Evolutionary conservation across 1,140 invertebrate genomes (phyloP).

Genomic region (Apolygus lucorum): DNA sequence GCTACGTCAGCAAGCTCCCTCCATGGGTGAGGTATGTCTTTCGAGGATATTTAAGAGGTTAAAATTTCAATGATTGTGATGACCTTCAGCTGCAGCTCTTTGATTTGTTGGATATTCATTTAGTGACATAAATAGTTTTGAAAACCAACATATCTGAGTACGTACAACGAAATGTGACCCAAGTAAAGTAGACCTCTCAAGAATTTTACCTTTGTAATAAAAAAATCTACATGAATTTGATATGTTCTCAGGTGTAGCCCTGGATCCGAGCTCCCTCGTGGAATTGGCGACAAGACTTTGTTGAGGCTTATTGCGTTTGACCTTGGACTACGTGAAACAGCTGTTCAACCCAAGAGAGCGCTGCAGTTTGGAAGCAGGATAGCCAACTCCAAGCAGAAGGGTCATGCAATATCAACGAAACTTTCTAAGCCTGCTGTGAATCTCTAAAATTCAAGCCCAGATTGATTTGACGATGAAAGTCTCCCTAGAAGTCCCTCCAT

Average conservation of each 20-base stretch:
- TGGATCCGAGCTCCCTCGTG: conserved; percentile 52
- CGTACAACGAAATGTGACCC: too few species aligned
- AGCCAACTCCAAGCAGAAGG: conserved; percentile 86
- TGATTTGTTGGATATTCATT: too few species aligned
- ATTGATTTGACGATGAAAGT: too few species aligned
- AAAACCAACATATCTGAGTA: too few species aligned
- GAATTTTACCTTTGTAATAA: background rate
- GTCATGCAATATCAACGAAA: conserved; percentile 54
- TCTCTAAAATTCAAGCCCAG: too few species aligned
- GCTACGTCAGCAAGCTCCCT: conserved; percentile 59
- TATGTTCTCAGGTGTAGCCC: conserved; percentile 46
- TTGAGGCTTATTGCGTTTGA: conserved; percentile 67
- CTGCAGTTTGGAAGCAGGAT: conserved; percentile 97
- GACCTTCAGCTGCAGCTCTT: too few species aligned
- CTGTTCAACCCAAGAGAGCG: conserved; percentile 75
- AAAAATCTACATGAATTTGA: too few species aligned
- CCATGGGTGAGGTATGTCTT: conserved; percentile 61
- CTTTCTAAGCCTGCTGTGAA: too few species aligned
- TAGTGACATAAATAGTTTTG: too few species aligned
- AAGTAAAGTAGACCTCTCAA: background rate
- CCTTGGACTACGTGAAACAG: conserved; percentile 57
- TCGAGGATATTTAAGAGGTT: background rate
- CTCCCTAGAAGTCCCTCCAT: too few species aligned
- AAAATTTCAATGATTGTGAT: too few species aligned
- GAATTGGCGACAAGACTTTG: conserved; percentile 89